phyloP scores from a whole-genome alignment of 2,113 vertebrate genomes.

The Lamprotornis superbus region DNA sequence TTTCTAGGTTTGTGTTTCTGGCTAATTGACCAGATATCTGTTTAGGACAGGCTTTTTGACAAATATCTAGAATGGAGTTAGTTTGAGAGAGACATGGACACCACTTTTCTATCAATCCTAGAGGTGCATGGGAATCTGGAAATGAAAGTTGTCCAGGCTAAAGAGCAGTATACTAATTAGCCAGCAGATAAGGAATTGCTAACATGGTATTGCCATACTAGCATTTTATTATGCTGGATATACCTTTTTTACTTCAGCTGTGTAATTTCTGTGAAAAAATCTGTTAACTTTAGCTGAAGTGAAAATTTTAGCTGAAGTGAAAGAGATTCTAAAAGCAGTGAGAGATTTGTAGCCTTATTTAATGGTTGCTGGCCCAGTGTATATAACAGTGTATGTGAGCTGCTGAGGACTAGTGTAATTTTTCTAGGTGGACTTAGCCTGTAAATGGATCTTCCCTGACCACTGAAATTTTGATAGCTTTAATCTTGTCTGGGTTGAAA shows the following conservation, averaged over 20 bases:
- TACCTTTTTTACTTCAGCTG: neutral
- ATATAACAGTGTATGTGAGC: neutral
- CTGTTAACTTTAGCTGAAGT: neutral
- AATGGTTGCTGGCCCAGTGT: neutral
- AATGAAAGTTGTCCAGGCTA: neutral
- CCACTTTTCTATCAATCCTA: neutral
- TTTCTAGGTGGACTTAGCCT: neutral
- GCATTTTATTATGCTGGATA: neutral
- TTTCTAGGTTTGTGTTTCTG: neutral
- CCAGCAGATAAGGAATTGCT: neutral
- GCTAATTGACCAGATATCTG: neutral
- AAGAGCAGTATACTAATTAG: neutral
- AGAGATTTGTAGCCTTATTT: neutral
- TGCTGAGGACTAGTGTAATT: neutral
- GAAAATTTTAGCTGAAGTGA: neutral
- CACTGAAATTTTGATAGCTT: neutral
- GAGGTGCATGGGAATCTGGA: neutral
- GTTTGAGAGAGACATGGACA: neutral
- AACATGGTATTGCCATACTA: neutral
- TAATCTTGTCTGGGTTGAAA: neutral
- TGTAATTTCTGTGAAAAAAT: neutral
- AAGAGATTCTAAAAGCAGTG: neutral
- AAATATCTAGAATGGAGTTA: neutral
- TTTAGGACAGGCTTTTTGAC: neutral
- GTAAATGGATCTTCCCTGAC: neutral